Evolutionary conservation across 2,797 vertebrate genomes (phyloP).

Genomic region (Rhinoraja longicauda): DNA sequence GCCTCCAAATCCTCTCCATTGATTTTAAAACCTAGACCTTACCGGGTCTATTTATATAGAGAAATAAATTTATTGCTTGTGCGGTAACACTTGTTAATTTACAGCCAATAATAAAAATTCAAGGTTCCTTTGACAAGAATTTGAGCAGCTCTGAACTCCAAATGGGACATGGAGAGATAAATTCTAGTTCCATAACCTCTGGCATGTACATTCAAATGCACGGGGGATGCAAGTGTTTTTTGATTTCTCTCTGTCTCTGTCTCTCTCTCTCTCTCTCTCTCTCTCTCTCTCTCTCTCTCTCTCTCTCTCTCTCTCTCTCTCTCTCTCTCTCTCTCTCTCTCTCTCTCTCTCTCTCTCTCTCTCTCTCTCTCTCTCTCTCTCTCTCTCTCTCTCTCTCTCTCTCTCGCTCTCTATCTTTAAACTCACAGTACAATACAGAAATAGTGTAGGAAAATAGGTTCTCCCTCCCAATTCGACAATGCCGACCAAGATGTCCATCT

Average conservation of each 20-base stretch:
- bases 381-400: background rate
- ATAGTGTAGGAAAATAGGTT: no score
- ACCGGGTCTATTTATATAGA: background rate
- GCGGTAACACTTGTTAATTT: background rate
- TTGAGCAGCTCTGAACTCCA: background rate
- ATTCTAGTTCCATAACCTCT: background rate
- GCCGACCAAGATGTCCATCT: no score
- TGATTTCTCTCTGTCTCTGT: background rate
- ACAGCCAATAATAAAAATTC: background rate
- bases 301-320: background rate
- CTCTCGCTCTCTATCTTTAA: background rate
- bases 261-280: background rate
- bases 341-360: background rate
- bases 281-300: no score
- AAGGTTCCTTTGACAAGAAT: slow-evolving; percentile 12
- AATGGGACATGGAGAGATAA: background rate
- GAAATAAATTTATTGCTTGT: background rate
- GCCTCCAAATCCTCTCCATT: background rate
- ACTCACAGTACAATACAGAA: no score
- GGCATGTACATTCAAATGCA: background rate
- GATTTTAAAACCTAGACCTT: background rate
- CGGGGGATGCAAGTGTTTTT: background rate
- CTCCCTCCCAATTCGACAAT: no score
- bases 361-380: background rate
- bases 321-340: background rate